phyloP scores from a whole-genome alignment of 2,888 invertebrate genomes.

The Philaethria dido region DNA sequence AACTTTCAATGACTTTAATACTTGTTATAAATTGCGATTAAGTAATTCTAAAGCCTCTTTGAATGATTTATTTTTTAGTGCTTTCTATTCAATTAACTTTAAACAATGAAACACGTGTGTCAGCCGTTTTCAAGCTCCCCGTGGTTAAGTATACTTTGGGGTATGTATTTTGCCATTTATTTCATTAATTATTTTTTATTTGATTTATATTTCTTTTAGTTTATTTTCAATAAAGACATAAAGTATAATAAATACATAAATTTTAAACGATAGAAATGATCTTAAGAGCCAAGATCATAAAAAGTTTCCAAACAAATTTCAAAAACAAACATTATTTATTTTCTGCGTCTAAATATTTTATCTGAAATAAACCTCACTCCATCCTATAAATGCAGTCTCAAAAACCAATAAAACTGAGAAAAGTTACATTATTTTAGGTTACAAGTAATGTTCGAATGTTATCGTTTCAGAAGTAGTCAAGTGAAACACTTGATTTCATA shows the following conservation, averaged over 20 bases:
- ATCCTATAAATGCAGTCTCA: neutral
- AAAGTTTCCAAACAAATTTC: too few species aligned
- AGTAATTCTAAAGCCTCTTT: neutral
- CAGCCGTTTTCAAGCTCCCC: slow-evolving; percentile 1
- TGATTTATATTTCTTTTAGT: too few species aligned
- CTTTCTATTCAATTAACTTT: neutral
- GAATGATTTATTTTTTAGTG: neutral
- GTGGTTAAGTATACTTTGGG: neutral
- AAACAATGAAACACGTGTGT: slow-evolving; percentile 8
- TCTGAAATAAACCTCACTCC: neutral
- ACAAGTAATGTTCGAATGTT: slow-evolving; percentile 25
- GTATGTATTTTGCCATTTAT: neutral
- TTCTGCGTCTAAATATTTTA: neutral
- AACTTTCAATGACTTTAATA: neutral
- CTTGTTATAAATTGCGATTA: slow-evolving; percentile 4
- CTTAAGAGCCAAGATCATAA: too few species aligned
- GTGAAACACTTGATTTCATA: slow-evolving; percentile 35
- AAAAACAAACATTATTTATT: too few species aligned
- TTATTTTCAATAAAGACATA: too few species aligned
- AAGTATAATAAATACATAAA: too few species aligned
- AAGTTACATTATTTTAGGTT: slow-evolving; percentile 12
- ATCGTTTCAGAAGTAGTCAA: slow-evolving; percentile 21
- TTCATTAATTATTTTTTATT: neutral
- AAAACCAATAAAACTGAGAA: neutral
- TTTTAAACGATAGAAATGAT: too few species aligned